A percentile compares a stretch with the other conserved stretches of the same genome.
These are phyloP conservation scores for Drosophila equinoxialis DNA, from an alignment of 1,140 invertebrate species.

Conservation along the genomic window DNA sequence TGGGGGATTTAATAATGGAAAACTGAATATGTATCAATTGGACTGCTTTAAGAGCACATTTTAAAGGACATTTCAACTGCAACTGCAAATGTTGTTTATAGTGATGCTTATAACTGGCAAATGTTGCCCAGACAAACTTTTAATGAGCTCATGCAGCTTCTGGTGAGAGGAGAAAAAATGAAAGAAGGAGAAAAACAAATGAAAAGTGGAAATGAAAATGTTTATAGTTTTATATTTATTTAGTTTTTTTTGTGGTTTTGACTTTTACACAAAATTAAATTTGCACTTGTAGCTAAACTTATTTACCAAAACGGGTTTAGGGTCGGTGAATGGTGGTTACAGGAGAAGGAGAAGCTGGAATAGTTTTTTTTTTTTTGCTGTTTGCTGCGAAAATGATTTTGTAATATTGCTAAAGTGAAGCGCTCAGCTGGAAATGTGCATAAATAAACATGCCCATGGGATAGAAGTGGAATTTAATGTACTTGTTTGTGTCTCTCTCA, in stretches of 20 bases:
- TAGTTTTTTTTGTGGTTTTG: constrained; percentile 34
- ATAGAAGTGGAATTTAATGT: constrained; percentile 15
- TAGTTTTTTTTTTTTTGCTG: constrained; percentile 21
- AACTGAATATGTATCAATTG: not conserved
- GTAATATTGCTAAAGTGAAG: constrained; percentile 72
- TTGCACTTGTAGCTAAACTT: constrained; percentile 58
- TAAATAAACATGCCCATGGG: constrained; percentile 65
- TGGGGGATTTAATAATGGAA: not conserved
- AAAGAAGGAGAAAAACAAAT: not conserved
- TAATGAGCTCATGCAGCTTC: constrained; percentile 49
- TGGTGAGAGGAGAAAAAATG: not conserved
- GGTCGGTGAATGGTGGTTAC: not conserved
- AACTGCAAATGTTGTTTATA: constrained; percentile 49
- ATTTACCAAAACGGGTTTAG: constrained; percentile 13
- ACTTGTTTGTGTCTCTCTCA: constrained; percentile 3
- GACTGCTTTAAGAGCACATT: not conserved
- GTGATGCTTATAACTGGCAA: constrained; percentile 9
- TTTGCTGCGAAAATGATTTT: constrained; percentile 72
- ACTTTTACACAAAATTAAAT: constrained; percentile 67
- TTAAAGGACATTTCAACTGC: not conserved
- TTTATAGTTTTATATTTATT: constrained; percentile 16
- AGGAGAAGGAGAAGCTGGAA: too few relatives aligned
- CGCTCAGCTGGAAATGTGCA: constrained; percentile 72
- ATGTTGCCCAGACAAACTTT: constrained; percentile 60
- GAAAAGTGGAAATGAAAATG: constrained; percentile 5